A percentile compares a stretch with the other conserved stretches of the same genome.
These are phyloP conservation scores for Chlorodrepanis virens DNA, from an alignment of 2,113 vertebrate genomes.

Conservation along the genomic window DNA sequence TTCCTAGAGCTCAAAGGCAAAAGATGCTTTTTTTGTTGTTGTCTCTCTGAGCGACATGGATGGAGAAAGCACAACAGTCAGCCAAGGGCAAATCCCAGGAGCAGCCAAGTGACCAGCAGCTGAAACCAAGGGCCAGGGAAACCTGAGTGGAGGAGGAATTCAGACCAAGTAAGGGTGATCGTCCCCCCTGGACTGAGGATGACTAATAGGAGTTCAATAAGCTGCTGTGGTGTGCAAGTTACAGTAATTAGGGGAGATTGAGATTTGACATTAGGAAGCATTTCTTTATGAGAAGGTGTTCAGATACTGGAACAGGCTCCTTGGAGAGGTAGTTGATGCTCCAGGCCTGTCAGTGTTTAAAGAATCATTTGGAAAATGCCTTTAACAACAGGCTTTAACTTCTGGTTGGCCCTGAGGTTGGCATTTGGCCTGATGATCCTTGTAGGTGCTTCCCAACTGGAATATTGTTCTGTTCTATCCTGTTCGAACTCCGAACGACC, in stretches of 20 bases:
- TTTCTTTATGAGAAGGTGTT: neutral
- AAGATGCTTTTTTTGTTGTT: neutral
- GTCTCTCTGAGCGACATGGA: rapidly evolving
- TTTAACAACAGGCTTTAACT: neutral
- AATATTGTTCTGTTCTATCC: neutral
- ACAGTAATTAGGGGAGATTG: too few species aligned
- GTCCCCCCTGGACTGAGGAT: neutral
- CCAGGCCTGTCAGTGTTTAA: neutral
- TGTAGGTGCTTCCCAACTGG: too few species aligned
- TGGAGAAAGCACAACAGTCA: neutral
- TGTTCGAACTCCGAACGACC: too few species aligned
- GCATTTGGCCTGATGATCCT: neutral
- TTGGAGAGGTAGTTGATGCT: too few species aligned
- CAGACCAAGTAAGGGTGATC: neutral
- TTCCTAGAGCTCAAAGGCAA: neutral
- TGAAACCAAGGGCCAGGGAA: neutral
- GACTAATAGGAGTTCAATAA: too few species aligned
- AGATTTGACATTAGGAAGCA: neutral
- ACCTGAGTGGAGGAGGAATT: neutral
- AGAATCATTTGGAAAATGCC: neutral
- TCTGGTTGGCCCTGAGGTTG: neutral
- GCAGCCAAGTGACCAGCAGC: neutral
- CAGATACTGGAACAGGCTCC: neutral
- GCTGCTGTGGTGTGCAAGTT: neutral
- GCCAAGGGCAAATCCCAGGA: neutral